Percentiles rank a stretch among this genome's conserved stretches.
These are phyloP conservation scores for Drosophila littoralis DNA, from an alignment of 1,140 invertebrate species.

Conservation along the genomic window DNA sequence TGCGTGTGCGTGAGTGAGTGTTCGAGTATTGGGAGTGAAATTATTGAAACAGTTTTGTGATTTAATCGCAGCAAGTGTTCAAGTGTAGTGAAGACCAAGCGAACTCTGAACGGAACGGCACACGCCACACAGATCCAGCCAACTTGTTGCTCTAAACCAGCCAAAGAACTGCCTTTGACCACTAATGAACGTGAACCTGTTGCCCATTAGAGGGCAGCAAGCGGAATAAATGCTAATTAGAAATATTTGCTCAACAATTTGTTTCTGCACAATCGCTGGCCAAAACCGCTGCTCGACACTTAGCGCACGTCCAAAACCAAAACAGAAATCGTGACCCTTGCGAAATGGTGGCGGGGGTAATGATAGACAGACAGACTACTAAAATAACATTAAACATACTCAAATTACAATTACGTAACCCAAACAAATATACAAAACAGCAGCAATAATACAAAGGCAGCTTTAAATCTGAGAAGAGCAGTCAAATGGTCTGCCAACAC, in stretches of 20 bases:
- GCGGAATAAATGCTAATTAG: constrained; percentile 58
- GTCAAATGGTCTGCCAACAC: constrained; percentile 55
- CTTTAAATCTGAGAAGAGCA: constrained; percentile 50
- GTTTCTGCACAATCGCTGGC: constrained; percentile 31
- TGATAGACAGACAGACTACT: constrained; percentile 41
- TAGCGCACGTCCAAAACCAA: constrained; percentile 35
- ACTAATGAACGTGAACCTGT: constrained; percentile 37
- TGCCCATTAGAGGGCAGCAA: constrained; percentile 16
- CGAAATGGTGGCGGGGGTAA: constrained; percentile 29
- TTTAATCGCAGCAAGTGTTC: constrained; percentile 8
- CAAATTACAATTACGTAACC: constrained; percentile 80
- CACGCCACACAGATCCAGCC: constrained; percentile 19
- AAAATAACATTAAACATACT: constrained; percentile 77
- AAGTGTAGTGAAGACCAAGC: constrained; percentile 11
- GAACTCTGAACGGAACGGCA: constrained; percentile 26
- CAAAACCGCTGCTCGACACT: constrained; percentile 28
- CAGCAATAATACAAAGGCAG: constrained; percentile 23
- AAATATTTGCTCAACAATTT: constrained; percentile 74
- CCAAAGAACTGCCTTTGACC: not conserved
- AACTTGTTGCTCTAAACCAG: constrained; percentile 64
- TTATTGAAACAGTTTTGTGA: constrained; percentile 35
- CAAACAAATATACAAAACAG: constrained; percentile 37
- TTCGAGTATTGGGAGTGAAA: not conserved
- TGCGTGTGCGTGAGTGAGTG: not conserved
- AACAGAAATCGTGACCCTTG: constrained; percentile 5